Evolutionary conservation across 2,113 vertebrate genomes (phyloP).

Genomic region (Hyaena hyaena): DNA sequence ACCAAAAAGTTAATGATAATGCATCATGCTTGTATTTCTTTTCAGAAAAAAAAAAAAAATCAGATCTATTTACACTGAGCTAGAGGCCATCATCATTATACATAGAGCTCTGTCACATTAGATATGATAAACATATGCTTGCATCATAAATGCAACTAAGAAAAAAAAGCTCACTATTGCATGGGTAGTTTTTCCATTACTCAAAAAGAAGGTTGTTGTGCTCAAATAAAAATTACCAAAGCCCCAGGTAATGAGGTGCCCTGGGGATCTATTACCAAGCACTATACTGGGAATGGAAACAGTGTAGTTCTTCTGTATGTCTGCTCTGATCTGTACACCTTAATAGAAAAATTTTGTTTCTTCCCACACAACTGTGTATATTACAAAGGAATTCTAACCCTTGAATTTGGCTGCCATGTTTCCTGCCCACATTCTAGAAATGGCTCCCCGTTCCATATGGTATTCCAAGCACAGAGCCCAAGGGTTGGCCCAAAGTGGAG

Average conservation of each 20-base stretch:
- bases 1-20: constrained; percentile 36
- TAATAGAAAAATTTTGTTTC: not conserved
- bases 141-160: not conserved
- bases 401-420: not conserved
- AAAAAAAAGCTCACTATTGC: not conserved
- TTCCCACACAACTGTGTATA: not conserved
- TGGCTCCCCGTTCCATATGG: not conserved
- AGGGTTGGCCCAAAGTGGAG: not conserved
- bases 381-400: not conserved
- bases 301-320: rapidly evolving
- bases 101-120: not conserved
- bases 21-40: not conserved
- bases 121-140: not conserved
- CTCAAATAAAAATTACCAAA: constrained; percentile 20
- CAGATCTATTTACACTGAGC: not conserved
- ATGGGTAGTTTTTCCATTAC: not conserved
- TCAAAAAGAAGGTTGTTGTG: constrained; percentile 19
- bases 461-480: not conserved
- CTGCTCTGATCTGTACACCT: not conserved
- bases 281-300: not conserved
- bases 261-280: not conserved
- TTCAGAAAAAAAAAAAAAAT: not conserved
- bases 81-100: not conserved
- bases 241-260: not conserved
- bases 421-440: not conserved